Evolutionary conservation across 2,888 invertebrate genomes (phyloP), one percentile per base, ranked within the genome.

Genomic region (Timema podura): DNA sequence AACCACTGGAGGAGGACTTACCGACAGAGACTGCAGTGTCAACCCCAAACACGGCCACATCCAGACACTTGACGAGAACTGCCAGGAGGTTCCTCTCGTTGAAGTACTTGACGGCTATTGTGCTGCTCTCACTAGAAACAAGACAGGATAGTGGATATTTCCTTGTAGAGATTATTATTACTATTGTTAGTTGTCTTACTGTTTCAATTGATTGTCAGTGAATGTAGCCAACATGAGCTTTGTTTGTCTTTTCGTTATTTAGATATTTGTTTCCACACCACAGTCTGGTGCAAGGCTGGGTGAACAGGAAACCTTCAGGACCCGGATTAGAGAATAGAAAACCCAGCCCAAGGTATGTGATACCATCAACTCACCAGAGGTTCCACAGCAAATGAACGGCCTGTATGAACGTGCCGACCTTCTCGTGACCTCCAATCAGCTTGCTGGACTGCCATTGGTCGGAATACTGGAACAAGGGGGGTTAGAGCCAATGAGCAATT

Each of bases 381-480:
- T 90, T 90, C 83, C 89, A 86, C 9, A 92, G 79, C 46, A 91
- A 81, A 78, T 88, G 86, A 5, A 88, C 84, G 64, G 88, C 86
- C 78, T 91, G 89, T 65, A 89, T 80, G 76, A 90, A 88, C 66
- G 89, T 88, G 75, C 89, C 89, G 54, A 84, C 83, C 74, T 86
- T 85, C 72, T 89, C 85, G 76, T 87, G 30, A 30, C 2, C 30
- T 2, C 30, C 86, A 68, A 81, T 76, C 72, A 81, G 79, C 48
- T 78, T 77, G 45, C 77, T 77, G n/a, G 71, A 70, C 47, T 57
- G 68, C 71, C 73, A 68, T 5, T 70, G 71, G 11, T 44, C 67
- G 13, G 73, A 68, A 67, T 68, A 73, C 73, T 73, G 71, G 30
- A 30, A 30, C 30, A 30, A 30, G 30, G 30, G 30, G 30, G 30